Evolutionary conservation across 1,140 invertebrate species (phyloP), one percentile per base, ranked within the genome.

Genomic region (Leptopilina clavipes): DNA sequence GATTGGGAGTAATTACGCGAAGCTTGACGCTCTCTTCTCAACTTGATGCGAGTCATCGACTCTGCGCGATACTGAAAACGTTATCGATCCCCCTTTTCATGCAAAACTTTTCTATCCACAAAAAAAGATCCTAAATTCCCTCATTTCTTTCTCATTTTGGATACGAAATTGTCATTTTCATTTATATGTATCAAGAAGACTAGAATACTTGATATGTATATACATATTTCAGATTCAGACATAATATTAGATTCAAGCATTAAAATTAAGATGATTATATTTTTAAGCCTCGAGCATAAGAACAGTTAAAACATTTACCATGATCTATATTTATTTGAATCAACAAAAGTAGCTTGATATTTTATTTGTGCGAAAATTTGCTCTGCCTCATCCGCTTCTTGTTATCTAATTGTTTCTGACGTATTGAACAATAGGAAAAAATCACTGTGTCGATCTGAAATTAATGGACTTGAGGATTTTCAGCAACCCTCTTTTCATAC

Each of bases 31-130:
- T 65, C 59, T 31, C 59, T 65, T 31, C 59, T 65, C 59, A 65
- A 31, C 22, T 65, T 65, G 59, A 65, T 65, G 59, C 59, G 59
- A 65, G 59, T 65, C 59, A 65, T 65, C 59, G 59, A 65, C 59
- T 65, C 59, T 65, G 59, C 59, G 59, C 59, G 59, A 65, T 65
- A 65, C 59, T 31, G 48, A 52, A 52, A 52, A 52, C 48, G 59
- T 14, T 65, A 65, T 65, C 59, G 59, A 65, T 65, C 59, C 59
- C 59, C 14, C 11, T 6, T 25, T 37, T 14, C 10, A 65, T 54
- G 52, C 17, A 54, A 48, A 59, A 19, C 19, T 59, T 31, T 37
- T 65, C 11, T 7, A 6, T 18, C 12, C 22, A 14, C 0, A 14
- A 8, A 65, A 31, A 31, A 22, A n/a, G 1, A 25, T 11, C 0